Base-by-base conservation (phyloP, 2,888 invertebrate genomes). In the Azorinus chamasolen region DNA sequence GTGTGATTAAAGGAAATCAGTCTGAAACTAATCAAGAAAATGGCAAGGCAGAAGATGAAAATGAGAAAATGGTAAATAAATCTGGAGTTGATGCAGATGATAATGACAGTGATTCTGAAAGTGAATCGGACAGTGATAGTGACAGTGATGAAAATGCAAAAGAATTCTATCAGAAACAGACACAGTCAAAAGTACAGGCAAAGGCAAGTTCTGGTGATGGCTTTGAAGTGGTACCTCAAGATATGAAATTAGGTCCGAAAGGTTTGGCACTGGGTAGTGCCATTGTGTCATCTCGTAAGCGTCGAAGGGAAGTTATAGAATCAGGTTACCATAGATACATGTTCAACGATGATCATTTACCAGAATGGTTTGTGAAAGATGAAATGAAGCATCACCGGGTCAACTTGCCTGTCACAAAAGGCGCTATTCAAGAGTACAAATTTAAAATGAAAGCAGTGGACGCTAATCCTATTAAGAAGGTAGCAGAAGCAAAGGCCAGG, bases 401-500 rank as follows among this genome's bases (percentile, higher is more conserved):
- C 91, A 96, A 96, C 70, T 94, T 96, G 12, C 97, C 97, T 2
- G 97, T 99, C 39, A 97, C 98, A 5, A 96, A 96, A 93, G 96
- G 96, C 93, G 93, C 93, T 70, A 95, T 97, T 0, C 95, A 96
- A 46, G 97, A 98, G 89, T 99, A 99, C 92, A 96, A 96, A 86
- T 92, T 94, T 62, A 96, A 96, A 78, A 89, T 93, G 87, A 93
- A 93, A 85, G 98, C 98, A 84, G 95, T 99, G 45, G 97, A 99
- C 93, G 96, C 96, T 0, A 95, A 98, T 76, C 98, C 99, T 16
- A 98, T 99, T 78, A 99, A 99, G 94, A 99, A 99, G 88, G 97
- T 99, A 0, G 95, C 98, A 85, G 98, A 99, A 94, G 99, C 99
- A 0, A 99, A 98, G 94, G 98, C 98, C 0, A 95, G 99, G 66